Percentiles rank a stretch among this genome's conserved stretches.
phyloP scores from a whole-genome alignment of 1,140 invertebrate genomes.

The Choristoneura fumiferana region DNA sequence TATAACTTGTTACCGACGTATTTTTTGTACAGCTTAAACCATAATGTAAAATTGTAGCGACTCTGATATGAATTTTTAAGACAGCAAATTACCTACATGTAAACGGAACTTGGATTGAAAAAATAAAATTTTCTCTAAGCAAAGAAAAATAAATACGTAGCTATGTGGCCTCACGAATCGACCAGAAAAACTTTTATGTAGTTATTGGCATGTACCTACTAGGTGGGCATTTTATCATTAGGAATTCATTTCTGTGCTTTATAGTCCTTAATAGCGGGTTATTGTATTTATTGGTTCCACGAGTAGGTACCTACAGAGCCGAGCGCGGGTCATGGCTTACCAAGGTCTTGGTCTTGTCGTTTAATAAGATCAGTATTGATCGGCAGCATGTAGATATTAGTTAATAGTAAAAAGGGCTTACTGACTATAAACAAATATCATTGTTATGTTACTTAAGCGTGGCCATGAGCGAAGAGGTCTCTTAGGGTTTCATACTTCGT shows the following conservation, averaged over 20 bases:
- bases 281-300: no score
- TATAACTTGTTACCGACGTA: slow-evolving; percentile 5
- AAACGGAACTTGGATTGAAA: no score
- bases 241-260: not conserved
- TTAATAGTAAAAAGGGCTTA: slow-evolving; percentile 2
- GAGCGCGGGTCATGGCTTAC: slow-evolving; percentile 2
- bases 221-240: no score
- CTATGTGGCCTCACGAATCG: not conserved
- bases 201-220: no score
- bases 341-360: slow-evolving; percentile 14
- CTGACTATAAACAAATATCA: no score
- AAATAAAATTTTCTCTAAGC: no score
- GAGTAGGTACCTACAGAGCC: not conserved
- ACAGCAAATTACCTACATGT: not conserved
- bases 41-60: not conserved
- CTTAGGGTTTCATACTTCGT: no score
- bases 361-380: slow-evolving; percentile 7
- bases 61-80: not conserved
- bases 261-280: not conserved
- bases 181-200: no score
- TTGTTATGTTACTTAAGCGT: no score
- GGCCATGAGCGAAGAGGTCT: no score
- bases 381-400: not conserved
- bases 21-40: slow-evolving; percentile 1
- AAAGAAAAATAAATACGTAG: no score